Evolutionary conservation across 2,797 vertebrate species (phyloP).

Genomic region (Pseudocheirus occidentalis): DNA sequence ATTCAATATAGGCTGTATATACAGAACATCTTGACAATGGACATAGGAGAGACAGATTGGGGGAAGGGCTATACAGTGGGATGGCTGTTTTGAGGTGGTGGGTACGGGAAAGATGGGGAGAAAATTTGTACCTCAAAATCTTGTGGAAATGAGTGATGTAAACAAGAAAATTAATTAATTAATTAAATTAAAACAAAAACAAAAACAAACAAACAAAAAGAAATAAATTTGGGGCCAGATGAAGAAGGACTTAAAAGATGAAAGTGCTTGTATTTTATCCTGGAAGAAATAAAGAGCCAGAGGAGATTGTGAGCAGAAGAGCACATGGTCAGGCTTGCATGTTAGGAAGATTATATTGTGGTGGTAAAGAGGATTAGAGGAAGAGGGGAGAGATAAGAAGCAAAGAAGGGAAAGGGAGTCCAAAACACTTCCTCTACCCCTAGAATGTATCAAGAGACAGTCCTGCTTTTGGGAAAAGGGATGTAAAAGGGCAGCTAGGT

Average conservation of each 20-base stretch:
- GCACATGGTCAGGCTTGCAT: background rate
- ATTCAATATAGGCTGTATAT: too few relatives aligned
- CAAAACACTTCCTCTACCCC: background rate
- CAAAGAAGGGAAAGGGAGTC: background rate
- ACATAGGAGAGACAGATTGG: too few relatives aligned
- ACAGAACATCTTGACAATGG: too few relatives aligned
- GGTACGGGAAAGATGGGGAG: too few relatives aligned
- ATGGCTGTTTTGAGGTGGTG: too few relatives aligned
- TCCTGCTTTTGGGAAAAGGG: background rate
- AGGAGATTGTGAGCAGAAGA: background rate
- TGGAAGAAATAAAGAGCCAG: background rate
- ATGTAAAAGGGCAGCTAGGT: background rate
- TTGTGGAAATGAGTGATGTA: too few relatives aligned
- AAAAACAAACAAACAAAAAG: too few relatives aligned
- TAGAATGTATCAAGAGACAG: background rate
- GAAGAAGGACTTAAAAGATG: background rate
- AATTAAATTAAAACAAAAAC: too few relatives aligned
- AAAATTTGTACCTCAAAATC: too few relatives aligned
- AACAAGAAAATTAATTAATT: too few relatives aligned
- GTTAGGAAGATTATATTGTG: background rate
- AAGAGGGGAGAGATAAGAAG: background rate
- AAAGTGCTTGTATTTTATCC: background rate
- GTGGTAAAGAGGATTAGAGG: background rate
- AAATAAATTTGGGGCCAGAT: too few relatives aligned
- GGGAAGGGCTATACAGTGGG: too few relatives aligned